phyloP scores from a whole-genome alignment of 2,797 vertebrate genomes.

The Phylloscopus collybita region DNA sequence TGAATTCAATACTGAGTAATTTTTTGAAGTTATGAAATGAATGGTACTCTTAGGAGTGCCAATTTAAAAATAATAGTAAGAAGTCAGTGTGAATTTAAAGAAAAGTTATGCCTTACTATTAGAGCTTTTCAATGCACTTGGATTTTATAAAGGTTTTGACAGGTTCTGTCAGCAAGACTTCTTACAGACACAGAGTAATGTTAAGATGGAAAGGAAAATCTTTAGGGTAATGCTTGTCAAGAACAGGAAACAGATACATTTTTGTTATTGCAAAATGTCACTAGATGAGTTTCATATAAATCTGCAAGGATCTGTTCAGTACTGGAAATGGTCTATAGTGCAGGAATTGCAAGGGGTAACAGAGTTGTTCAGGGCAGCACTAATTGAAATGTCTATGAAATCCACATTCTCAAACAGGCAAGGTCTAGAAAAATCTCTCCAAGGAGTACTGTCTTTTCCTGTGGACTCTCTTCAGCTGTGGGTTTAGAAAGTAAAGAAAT shows the following conservation, averaged over 20 bases:
- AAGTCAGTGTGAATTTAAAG: neutral
- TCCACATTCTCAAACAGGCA: neutral
- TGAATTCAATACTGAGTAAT: neutral
- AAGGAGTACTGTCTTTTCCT: neutral
- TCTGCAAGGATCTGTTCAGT: neutral
- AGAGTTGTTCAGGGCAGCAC: neutral
- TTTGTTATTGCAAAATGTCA: neutral
- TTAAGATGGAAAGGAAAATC: neutral
- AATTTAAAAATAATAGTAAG: neutral
- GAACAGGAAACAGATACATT: slow-evolving; percentile 2
- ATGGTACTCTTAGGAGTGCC: neutral
- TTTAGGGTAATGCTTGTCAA: neutral
- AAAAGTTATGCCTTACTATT: neutral
- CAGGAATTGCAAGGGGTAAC: neutral
- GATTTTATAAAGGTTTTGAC: slow-evolving; percentile 43
- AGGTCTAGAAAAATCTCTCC: neutral
- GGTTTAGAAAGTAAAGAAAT: neutral
- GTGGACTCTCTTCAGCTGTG: neutral
- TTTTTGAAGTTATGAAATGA: neutral
- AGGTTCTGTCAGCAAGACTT: slow-evolving; percentile 32
- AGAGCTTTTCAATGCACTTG: neutral
- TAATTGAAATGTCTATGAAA: neutral
- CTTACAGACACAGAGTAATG: neutral
- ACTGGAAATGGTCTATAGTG: neutral
- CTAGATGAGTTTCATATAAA: neutral